Evolutionary conservation across 2,888 invertebrate genomes (phyloP).

Genomic region (Sipha maydis): DNA sequence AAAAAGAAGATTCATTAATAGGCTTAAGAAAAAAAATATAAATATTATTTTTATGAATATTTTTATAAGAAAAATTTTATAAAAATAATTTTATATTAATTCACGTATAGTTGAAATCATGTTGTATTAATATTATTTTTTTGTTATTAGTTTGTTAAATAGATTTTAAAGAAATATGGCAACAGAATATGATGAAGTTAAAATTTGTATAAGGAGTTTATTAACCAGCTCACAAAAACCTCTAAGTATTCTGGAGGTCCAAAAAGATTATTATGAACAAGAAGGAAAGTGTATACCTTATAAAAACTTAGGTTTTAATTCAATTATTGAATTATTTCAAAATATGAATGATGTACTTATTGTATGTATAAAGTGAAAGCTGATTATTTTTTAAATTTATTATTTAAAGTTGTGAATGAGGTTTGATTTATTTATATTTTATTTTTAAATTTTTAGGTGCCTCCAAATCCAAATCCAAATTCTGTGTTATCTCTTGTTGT

Average conservation of each 20-base stretch:
- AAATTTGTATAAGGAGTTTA: constrained; percentile 22
- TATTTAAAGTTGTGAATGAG: neutral
- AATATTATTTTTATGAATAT: too few species aligned
- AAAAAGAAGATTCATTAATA: too few species aligned
- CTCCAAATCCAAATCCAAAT: constrained; percentile 20
- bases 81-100: too few species aligned
- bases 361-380: constrained; percentile 9
- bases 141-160: too few species aligned
- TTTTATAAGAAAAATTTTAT: too few species aligned
- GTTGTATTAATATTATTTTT: neutral
- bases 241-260: constrained; percentile 31
- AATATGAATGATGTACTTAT: constrained; percentile 32
- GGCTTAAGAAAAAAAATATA: too few species aligned
- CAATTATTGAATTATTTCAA: constrained; percentile 43
- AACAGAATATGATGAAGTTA: constrained; percentile 8
- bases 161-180: constrained; percentile 12
- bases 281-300: constrained; percentile 29
- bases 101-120: neutral
- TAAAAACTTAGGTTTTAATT: constrained; percentile 26
- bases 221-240: constrained; percentile 32
- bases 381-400: constrained; percentile 1
- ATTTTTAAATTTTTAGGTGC: constrained; percentile 21
- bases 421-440: neutral
- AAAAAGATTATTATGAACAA: constrained; percentile 8
- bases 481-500: constrained; percentile 1